phyloP scores from a whole-genome alignment of 2,797 vertebrate genomes.

The Propithecus perrieri region DNA sequence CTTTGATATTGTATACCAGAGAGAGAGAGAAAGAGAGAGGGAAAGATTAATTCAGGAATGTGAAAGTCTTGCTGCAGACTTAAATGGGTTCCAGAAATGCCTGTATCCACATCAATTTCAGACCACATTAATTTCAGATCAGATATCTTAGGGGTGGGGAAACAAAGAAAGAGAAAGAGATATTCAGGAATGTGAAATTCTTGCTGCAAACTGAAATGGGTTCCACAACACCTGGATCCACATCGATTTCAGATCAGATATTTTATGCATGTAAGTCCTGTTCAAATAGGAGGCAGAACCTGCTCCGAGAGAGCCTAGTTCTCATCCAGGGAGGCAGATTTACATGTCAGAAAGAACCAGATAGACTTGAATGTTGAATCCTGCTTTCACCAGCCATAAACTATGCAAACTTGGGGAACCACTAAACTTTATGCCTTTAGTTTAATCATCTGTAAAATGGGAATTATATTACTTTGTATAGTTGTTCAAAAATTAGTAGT shows the following conservation, averaged over 20 bases:
- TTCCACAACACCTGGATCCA: conserved; percentile 47
- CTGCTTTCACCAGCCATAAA: not conserved
- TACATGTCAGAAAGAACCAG: conserved; percentile 20
- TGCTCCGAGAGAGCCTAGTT: not conserved
- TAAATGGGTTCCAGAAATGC: conserved; percentile 56
- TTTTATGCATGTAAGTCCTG: not conserved
- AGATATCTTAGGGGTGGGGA: not conserved
- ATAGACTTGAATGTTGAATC: not conserved
- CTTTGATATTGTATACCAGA: not conserved
- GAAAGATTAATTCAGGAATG: conserved; percentile 11
- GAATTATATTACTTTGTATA: not conserved
- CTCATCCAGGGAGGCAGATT: not conserved
- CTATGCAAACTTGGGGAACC: not conserved
- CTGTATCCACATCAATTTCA: not conserved
- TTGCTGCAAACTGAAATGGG: conserved; percentile 13
- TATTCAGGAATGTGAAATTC: conserved; percentile 34
- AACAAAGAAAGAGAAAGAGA: not conserved
- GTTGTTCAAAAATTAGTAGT: not conserved
- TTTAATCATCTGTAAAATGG: conserved; percentile 30
- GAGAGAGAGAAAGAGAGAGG: not conserved
- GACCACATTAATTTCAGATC: not conserved
- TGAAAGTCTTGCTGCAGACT: conserved; percentile 14
- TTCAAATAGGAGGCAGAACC: not conserved
- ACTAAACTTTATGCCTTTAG: not conserved
- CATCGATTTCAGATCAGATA: not conserved